A percentile compares a stretch with the other conserved stretches of the same genome.
Evolutionary conservation across 2,888 invertebrate species (phyloP).

Genomic region (Dichetophora obliterata): DNA sequence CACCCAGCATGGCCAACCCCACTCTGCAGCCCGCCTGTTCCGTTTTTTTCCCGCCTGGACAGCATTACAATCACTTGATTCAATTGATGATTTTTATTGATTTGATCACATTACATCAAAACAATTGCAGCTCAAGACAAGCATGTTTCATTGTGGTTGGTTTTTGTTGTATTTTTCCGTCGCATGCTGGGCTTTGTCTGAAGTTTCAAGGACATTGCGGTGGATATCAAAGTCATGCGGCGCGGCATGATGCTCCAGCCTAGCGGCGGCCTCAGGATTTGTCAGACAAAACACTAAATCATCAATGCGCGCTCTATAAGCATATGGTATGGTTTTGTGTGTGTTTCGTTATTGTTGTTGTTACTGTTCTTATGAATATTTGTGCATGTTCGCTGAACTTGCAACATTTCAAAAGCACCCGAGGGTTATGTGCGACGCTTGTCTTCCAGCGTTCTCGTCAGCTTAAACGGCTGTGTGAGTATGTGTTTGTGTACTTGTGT

Average conservation of each 20-base stretch:
- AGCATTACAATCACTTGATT: constrained; percentile 31
- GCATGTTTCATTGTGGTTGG: not conserved
- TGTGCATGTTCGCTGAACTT: constrained; percentile 12
- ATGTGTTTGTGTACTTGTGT: not conserved
- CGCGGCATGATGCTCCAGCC: not conserved
- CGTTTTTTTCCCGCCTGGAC: not conserved
- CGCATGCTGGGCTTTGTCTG: not conserved
- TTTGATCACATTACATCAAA: constrained; percentile 34
- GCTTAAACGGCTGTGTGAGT: not conserved
- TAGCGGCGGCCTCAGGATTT: constrained; percentile 23
- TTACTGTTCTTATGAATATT: not conserved
- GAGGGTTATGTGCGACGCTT: not conserved
- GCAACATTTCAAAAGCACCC: not conserved
- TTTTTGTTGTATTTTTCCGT: not conserved
- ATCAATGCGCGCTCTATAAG: constrained; percentile 11
- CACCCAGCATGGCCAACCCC: not conserved
- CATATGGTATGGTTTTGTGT: not conserved
- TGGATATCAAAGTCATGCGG: constrained; percentile 10
- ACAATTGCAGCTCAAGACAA: constrained; percentile 15
- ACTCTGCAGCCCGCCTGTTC: not conserved
- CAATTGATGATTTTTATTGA: constrained; percentile 37
- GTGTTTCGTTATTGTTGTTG: not conserved
- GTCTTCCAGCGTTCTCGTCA: not conserved
- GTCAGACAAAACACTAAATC: constrained; percentile 33
- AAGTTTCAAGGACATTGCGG: constrained; percentile 34